Evolutionary conservation across 1,140 invertebrate genomes (phyloP).

Genomic region (Trinorchestia longiramus): DNA sequence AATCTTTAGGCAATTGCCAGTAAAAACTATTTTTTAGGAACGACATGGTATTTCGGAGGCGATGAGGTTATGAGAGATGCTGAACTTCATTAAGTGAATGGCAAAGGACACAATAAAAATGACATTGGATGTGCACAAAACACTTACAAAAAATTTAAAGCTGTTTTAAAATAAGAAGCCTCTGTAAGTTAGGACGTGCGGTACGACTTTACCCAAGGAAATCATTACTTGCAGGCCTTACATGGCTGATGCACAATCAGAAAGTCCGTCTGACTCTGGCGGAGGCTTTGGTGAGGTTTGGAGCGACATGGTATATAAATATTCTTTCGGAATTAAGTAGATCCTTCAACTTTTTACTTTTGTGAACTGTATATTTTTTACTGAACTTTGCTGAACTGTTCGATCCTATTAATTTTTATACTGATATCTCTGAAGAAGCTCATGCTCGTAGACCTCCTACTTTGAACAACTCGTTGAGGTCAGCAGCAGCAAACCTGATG

Average conservation of each 20-base stretch:
- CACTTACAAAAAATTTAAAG: not conserved
- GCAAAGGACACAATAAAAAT: not conserved
- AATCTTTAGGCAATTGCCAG: too few relatives aligned
- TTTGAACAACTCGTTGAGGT: too few relatives aligned
- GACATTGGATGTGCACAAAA: not conserved
- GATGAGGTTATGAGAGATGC: not conserved
- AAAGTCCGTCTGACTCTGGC: not conserved
- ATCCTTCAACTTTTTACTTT: too few relatives aligned
- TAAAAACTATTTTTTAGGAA: too few relatives aligned
- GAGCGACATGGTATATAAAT: not conserved
- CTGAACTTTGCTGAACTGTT: too few relatives aligned
- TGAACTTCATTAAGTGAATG: not conserved
- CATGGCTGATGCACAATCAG: not conserved
- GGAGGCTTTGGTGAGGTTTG: not conserved
- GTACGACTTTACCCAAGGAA: not conserved
- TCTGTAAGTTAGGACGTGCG: not conserved
- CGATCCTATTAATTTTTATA: too few relatives aligned
- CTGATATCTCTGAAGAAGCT: too few relatives aligned
- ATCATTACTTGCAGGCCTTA: not conserved
- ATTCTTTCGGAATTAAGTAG: too few relatives aligned
- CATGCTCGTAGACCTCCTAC: too few relatives aligned
- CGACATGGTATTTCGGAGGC: not conserved
- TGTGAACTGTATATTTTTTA: too few relatives aligned
- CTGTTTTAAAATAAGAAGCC: not conserved
- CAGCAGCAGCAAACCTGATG: too few relatives aligned